Base-by-base conservation (phyloP, 2,888 invertebrate genomes). In the Pyralis farinalis region DNA sequence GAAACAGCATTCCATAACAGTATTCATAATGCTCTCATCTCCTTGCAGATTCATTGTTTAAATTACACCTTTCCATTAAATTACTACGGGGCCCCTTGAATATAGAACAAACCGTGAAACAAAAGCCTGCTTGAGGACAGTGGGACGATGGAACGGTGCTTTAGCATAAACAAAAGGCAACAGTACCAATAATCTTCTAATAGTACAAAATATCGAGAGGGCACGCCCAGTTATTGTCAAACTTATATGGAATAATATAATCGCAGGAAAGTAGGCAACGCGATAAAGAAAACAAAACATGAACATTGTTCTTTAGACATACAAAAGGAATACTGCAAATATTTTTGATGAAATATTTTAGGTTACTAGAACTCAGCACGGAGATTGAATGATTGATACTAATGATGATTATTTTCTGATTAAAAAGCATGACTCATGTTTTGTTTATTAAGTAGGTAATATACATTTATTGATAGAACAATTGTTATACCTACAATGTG, bases 311-410 rank as follows among this genome's bases (percentile, higher is more conserved):
- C 53, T 42, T 43, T 35, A 36, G 34, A 52, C 60, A 33, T 12
- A 72, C 59, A 75, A 76, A 71, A 72, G 51, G 58, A 58, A 52
- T 50, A 52, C 51, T 49, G 58, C 58, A 66, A 66, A 63, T 47
- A 45, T 52, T 55, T 54, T 51, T 58, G 45, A 61, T 51, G 60
- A 70, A n/a, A n/a, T n/a, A n/a, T n/a, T n/a, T n/a, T n/a, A n/a
- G 79, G 78, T 79, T 66, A 78, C 68, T 76, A 57, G 80, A 70
- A 63, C 77, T 63, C n/a, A n/a, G n/a, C 16, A 30, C 46, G 45
- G 46, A 57, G 62, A 60, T 55, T 51, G 48, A 52, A 46, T 51
- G 62, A 61, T 66, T 51, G 62, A 61, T 66, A 61, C 57, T 54
- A 58, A 65, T 67, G 55, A 66, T 52, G 42, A 54, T 48, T 49